Percentiles rank a stretch among this genome's conserved stretches.
Evolutionary conservation across 2,888 invertebrate genomes (phyloP).

Genomic region (Orthonychiurus folsomi): DNA sequence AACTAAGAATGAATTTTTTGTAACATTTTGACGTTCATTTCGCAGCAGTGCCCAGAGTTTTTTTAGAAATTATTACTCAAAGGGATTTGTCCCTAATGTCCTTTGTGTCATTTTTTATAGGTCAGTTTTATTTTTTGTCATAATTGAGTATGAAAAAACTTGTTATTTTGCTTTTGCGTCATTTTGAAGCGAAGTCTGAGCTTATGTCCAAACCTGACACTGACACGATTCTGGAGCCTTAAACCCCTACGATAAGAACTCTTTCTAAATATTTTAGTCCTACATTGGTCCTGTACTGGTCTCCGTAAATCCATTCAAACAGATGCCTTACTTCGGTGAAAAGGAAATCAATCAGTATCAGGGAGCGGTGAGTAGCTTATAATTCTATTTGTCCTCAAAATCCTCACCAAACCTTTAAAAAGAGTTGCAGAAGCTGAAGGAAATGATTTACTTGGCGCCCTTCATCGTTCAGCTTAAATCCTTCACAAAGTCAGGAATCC

Average conservation of each 20-base stretch:
- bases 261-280: slow-evolving; percentile 44
- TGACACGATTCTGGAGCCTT: neutral
- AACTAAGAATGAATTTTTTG: no score
- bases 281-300: slow-evolving; percentile 58
- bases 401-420: slow-evolving; percentile 1
- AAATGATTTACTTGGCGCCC: neutral
- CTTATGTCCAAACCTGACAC: neutral
- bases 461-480: neutral
- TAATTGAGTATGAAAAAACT: no score
- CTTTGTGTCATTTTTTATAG: no score
- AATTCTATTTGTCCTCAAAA: slow-evolving; percentile 12
- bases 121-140: no score
- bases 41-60: no score
- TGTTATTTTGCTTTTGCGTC: no score
- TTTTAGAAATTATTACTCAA: no score
- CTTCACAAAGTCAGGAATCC: no score
- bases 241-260: neutral
- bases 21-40: no score
- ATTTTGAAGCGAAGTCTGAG: no score
- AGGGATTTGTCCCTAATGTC: no score
- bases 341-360: slow-evolving; percentile 54
- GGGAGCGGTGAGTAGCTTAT: slow-evolving; percentile 49
- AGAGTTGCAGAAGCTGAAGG: neutral
- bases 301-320: slow-evolving; percentile 57
- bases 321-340: slow-evolving; percentile 56